Evolutionary conservation across 2,797 vertebrate genomes (phyloP).

Genomic region (Emys orbicularis): DNA sequence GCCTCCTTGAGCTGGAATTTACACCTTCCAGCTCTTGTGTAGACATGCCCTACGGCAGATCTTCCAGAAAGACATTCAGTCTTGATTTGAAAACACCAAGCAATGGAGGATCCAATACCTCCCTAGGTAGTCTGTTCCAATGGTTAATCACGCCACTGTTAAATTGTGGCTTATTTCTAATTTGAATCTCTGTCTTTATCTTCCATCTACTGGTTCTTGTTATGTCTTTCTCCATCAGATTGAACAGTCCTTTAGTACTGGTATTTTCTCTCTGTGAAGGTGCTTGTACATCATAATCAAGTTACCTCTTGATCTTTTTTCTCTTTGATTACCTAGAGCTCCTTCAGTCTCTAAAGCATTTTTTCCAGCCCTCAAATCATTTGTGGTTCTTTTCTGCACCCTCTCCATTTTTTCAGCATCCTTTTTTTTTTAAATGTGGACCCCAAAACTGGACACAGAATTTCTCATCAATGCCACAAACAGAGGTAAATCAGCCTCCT

Average conservation of each 20-base stretch:
- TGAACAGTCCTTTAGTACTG: background rate
- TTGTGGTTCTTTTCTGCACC: too few species aligned
- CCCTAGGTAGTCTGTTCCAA: background rate
- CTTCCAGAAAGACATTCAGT: background rate
- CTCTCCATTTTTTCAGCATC: too few species aligned
- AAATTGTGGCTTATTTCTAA: background rate
- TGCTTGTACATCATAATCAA: background rate
- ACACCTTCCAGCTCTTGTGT: background rate
- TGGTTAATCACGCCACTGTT: background rate
- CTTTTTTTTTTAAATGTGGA: too few species aligned
- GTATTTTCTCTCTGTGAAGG: background rate
- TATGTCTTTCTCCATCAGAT: background rate
- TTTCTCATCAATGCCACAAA: too few species aligned
- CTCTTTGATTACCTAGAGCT: background rate
- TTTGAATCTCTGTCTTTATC: background rate
- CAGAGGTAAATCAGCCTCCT: too few species aligned
- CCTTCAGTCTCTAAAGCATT: too few species aligned
- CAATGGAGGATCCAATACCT: background rate
- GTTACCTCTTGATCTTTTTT: background rate
- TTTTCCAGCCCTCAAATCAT: too few species aligned
- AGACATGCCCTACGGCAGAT: background rate
- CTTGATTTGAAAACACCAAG: background rate
- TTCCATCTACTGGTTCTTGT: background rate
- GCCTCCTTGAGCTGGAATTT: background rate
- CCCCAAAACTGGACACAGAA: too few species aligned